These are phyloP conservation scores for Bostrychus sinensis DNA, from an alignment of 2,113 vertebrate species.

Conservation along the genomic window DNA sequence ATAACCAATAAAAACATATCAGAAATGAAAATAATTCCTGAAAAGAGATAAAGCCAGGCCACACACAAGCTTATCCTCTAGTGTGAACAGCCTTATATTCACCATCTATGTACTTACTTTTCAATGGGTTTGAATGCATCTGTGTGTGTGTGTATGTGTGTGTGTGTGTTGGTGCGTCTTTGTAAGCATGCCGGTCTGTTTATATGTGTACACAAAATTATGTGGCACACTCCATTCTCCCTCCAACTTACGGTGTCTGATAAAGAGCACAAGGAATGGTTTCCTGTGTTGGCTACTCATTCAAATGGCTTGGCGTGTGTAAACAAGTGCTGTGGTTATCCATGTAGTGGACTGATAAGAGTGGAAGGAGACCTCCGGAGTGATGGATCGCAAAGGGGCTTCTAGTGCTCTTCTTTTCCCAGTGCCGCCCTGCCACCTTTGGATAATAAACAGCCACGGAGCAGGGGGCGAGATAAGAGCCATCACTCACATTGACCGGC, in stretches of 20 bases:
- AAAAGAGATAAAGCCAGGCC: slow-evolving; percentile 68
- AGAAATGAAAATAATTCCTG: slow-evolving; percentile 75
- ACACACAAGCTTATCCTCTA: slow-evolving; percentile 66
- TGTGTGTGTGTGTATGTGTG: slow-evolving; percentile 4
- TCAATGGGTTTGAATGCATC: slow-evolving; percentile 27
- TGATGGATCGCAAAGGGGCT: slow-evolving; percentile 77
- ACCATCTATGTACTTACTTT: slow-evolving; percentile 56
- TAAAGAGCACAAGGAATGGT: slow-evolving; percentile 68
- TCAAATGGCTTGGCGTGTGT: slow-evolving; percentile 72
- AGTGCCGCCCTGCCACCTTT: slow-evolving; percentile 76
- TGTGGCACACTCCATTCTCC: slow-evolving; percentile 55
- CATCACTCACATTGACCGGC: slow-evolving; percentile 77
- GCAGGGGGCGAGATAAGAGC: slow-evolving; percentile 79
- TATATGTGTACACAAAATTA: slow-evolving; percentile 44
- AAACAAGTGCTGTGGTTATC: slow-evolving; percentile 77
- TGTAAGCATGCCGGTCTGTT: slow-evolving; percentile 8
- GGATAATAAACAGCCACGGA: slow-evolving; percentile 80
- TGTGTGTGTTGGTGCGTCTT: slow-evolving; percentile 10
- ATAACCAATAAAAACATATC: slow-evolving; percentile 74
- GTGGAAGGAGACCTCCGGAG: slow-evolving; percentile 72
- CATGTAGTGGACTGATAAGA: slow-evolving; percentile 77
- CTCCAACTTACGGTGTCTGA: slow-evolving; percentile 70
- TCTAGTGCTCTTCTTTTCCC: slow-evolving; percentile 71
- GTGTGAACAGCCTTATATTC: slow-evolving; percentile 54
- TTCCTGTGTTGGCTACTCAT: slow-evolving; percentile 71